Conservation (phyloP, 2,113 vertebrate species). For the Notothenia rossii region DNA sequence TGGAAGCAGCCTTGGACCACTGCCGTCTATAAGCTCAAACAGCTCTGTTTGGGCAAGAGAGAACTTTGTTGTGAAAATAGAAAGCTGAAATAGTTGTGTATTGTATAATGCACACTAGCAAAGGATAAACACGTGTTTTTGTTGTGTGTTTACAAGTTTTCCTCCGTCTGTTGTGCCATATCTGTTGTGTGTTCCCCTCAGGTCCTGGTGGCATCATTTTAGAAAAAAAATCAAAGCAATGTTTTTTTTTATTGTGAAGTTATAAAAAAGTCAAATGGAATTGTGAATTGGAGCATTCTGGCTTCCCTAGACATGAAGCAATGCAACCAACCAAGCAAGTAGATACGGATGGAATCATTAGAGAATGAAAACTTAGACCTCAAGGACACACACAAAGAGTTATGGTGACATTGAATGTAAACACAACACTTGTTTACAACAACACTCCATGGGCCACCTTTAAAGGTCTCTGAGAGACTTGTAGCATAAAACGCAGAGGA, state of each 20-base stretch:
- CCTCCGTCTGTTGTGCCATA: no score
- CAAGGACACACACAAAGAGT: background rate
- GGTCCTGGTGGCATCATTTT: no score
- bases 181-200: no score
- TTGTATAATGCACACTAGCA: no score
- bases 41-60: background rate
- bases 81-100: no score
- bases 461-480: background rate
- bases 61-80: background rate
- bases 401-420: background rate
- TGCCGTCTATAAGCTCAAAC: slow-evolving; percentile 3
- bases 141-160: no score
- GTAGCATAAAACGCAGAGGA: background rate
- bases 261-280: no score
- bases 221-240: no score
- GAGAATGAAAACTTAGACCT: background rate
- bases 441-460: background rate
- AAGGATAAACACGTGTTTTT: no score
- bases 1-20: background rate
- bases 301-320: background rate
- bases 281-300: no score
- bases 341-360: background rate
- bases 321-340: background rate
- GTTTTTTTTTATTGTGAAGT: no score
- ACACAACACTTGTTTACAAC: background rate